Percentiles rank a stretch among this genome's conserved stretches.
Conservation (phyloP, 2,113 vertebrate genomes). For the Microtus ochrogaster region DNA sequence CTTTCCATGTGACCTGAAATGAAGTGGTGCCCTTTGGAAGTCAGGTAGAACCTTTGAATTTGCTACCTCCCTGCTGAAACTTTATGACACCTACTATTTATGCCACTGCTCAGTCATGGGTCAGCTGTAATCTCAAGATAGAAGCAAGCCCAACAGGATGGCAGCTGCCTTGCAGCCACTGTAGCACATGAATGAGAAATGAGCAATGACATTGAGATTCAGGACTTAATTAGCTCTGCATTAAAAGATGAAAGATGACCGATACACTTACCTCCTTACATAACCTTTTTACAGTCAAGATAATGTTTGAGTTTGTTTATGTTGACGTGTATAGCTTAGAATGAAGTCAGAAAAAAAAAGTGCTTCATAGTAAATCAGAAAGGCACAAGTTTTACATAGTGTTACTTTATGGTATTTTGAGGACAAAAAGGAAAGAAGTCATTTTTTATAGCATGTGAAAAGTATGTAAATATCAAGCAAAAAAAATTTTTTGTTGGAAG, state of each 20-base stretch:
- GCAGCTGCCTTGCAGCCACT: not conserved
- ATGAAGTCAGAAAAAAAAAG: not conserved
- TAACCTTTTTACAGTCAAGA: not conserved
- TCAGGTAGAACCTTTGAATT: not conserved
- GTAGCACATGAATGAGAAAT: not conserved
- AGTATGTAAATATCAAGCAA: not conserved
- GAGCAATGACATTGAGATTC: not conserved
- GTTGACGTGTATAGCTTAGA: not conserved
- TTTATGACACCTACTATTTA: not conserved
- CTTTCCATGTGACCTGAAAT: not conserved
- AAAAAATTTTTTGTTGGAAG: not conserved
- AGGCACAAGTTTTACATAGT: not conserved
- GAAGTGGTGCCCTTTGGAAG: not conserved
- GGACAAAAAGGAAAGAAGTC: not conserved
- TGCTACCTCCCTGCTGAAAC: not conserved
- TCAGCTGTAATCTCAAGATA: not conserved
- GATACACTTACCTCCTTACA: not conserved
- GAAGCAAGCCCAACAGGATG: not conserved
- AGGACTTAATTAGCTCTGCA: not conserved
- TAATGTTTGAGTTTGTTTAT: not conserved
- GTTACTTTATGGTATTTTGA: not conserved
- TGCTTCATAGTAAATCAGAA: rapidly evolving
- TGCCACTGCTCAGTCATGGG: not conserved
- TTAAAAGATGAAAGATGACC: not conserved
- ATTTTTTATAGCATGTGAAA: not conserved